Base-by-base conservation (phyloP, 2,113 vertebrate genomes). In the Opisthocomus hoazin region DNA sequence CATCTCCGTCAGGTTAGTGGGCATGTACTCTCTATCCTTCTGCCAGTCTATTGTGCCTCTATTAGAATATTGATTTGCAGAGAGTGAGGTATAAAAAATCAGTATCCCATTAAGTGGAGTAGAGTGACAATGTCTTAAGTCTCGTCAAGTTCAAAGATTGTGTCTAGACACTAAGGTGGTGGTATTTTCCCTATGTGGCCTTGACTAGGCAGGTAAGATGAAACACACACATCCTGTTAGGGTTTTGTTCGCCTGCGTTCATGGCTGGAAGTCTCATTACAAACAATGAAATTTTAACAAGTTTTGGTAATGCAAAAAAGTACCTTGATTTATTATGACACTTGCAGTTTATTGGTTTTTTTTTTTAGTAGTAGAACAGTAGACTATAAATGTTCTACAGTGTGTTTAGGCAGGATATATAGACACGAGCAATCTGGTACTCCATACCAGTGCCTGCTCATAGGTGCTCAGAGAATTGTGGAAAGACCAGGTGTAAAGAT, bases 11-110 rank as follows among this genome's bases (percentile, higher is more conserved):
- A n/a, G 43, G 61, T 36, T 39, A 32, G 41, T 81, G 60, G 61
- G 32, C 64, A 71, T 48, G 58, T 71, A 5, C 87, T 75, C 27
- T 45, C 53, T 23, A 21, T 76, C 54, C 43, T 75, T 34, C 64
- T 91, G 66, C 66, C 58, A 45, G 43, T 64, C 60, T 57, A 14
- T 64, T 57, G 46, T 48, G 43, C 11, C 7, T 81, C 88, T 87
- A 46, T 91, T 90, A 89, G 76, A 89, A 84, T 69, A 95, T 54
- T 65, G 91, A 91, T 94, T 66, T 74, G 50, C 75, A 51, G 50
- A 26, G 89, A 58, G 29, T 54, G 32, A 50, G 84, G 87, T 81
- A 90, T 91, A 51, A 83, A 85, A 92, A 90, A 82, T 94, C 96
- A 70, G 71, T 89, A 81, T 51, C 30, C 68, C 64, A 51, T 95